Conservation (phyloP, 2,113 vertebrate species). For the Tachysurus vachellii region DNA sequence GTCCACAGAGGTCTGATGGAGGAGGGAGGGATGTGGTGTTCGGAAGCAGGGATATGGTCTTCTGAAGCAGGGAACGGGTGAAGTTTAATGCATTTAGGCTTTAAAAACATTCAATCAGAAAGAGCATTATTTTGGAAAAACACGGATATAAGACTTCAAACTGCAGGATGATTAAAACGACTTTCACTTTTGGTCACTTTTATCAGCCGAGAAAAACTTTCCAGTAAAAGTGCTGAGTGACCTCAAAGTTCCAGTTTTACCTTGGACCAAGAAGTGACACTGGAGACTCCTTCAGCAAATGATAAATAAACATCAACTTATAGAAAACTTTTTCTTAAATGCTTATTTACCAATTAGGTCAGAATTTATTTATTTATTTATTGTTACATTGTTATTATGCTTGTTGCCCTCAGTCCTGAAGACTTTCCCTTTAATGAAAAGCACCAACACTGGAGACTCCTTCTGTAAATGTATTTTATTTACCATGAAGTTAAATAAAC, state of each 20-base stretch:
- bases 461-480: background rate
- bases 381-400: background rate
- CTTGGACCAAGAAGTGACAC: background rate
- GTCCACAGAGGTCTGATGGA: slow-evolving; percentile 19
- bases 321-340: background rate
- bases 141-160: background rate
- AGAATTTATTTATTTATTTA: background rate
- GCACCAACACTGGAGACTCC: background rate
- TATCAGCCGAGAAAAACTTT: background rate
- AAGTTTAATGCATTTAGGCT: background rate
- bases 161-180: background rate
- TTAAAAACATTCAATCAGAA: background rate
- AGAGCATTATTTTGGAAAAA: background rate
- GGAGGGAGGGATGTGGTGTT: background rate
- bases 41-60: too few relatives aligned
- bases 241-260: background rate
- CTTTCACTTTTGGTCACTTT: background rate
- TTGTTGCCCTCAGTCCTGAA: background rate
- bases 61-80: background rate
- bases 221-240: background rate
- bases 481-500: background rate
- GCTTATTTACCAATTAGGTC: background rate
- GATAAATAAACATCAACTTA: background rate
- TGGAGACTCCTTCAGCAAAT: background rate
- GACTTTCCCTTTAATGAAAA: background rate